phyloP scores from a whole-genome alignment of 2,113 vertebrate species.

The Periophthalmus modestus region DNA sequence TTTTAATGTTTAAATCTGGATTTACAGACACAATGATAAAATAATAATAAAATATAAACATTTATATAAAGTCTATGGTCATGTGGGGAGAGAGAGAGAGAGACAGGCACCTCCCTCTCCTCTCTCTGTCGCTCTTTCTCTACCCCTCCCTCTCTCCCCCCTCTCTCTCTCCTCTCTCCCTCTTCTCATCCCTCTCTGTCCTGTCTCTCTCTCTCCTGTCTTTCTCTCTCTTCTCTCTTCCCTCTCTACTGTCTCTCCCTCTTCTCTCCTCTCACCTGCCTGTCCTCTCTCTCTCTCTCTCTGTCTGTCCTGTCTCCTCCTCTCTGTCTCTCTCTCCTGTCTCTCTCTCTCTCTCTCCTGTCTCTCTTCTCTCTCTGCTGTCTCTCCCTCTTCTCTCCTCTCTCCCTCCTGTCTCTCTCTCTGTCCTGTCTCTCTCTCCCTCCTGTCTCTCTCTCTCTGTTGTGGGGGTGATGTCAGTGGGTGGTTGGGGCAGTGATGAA shows the following conservation, averaged over 20 bases:
- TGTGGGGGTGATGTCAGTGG: too few species aligned
- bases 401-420: fast-evolving
- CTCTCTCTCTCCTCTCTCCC: background rate
- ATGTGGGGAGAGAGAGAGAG: too few species aligned
- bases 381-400: fast-evolving
- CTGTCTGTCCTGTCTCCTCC: background rate
- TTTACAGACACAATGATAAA: too few species aligned
- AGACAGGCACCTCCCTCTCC: too few species aligned
- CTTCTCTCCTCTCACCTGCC: too few species aligned
- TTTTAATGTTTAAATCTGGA: too few species aligned
- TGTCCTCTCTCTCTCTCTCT: background rate
- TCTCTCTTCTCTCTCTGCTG: background rate
- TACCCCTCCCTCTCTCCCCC: background rate
- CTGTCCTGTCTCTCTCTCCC: background rate
- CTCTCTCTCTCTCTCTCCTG: fast-evolving
- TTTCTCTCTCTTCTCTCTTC: background rate
- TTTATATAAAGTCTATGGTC: too few species aligned
- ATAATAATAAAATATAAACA: too few species aligned
- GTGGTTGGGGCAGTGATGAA: too few species aligned
- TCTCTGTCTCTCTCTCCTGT: background rate
- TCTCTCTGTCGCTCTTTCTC: too few species aligned
- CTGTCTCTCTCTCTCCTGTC: background rate
- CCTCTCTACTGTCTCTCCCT: background rate
- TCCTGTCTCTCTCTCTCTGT: background rate
- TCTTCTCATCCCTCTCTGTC: background rate